Evolutionary conservation across 2,797 vertebrate species (phyloP), one percentile per base, ranked within the genome.

Genomic region (Thripadectes ignobilis): DNA sequence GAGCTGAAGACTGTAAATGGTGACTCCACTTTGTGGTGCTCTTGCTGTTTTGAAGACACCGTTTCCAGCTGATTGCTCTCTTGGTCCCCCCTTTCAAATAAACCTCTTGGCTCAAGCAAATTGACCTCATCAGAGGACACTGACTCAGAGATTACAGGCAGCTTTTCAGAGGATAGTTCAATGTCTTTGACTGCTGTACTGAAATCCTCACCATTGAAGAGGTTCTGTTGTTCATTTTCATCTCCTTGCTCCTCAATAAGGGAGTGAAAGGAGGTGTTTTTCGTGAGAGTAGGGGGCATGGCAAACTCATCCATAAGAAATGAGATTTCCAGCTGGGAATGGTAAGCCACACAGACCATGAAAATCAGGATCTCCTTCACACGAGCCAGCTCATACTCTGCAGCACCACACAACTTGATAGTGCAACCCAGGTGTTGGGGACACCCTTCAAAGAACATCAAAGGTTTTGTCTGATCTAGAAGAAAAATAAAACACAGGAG

Each of bases 251-350:
- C 98, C 79, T 99, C 99, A 89, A 99, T 98, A 86, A 99, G 97
- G 89, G 98, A 99, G 32, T 98, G 98, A 93, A 99, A 98, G 11
- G 99, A 99, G 69, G 98, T 79, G 75, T 98, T 99, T 88, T 98
- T 98, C 26, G 97, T 93, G 77, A 99, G 93, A 57, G 98, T 99
- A 46, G 99, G 99, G 3, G 99, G 99, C 99, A 99, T 99, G 51
- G 99, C 99, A 88, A 99, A 99, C 94, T 99, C 99, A 67, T 99
- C 99, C 99, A 99, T 99, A 84, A 99, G 99, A 96, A 99, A 99
- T n/a, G 99, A 99, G 89, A 99, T 99, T 97, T 99, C 99, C 77
- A 99, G 98, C 95, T 99, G 99, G 29, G 99, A 99, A 98, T 99
- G 99, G 96, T 99, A 99, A 72, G 99, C 99, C 88, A 99, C 99